phyloP scores from a whole-genome alignment of 2,888 invertebrate species.

The Aproaerema taeniolella region DNA sequence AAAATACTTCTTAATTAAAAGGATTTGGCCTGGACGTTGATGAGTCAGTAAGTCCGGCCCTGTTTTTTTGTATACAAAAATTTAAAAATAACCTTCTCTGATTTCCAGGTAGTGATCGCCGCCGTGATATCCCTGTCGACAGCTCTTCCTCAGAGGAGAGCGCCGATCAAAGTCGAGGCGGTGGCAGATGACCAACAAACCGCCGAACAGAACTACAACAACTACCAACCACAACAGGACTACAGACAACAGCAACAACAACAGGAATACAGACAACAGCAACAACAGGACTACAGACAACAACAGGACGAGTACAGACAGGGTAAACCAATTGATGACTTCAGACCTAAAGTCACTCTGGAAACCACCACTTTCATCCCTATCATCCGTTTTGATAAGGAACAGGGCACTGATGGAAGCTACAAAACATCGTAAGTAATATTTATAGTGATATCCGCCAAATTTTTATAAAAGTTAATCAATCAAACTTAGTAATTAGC shows the following conservation, averaged over 20 bases:
- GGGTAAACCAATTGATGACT: slow-evolving; percentile 54
- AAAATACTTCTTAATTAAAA: no score
- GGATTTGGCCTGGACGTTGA: no score
- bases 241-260: slow-evolving; percentile 41
- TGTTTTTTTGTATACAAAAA: no score
- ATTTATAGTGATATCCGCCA: no score
- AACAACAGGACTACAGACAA: slow-evolving; percentile 39
- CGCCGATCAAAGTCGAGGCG: slow-evolving; percentile 37
- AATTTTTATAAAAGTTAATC: background rate
- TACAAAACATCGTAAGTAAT: slow-evolving; percentile 85
- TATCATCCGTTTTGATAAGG: slow-evolving; percentile 88
- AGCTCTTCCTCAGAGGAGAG: slow-evolving; percentile 66
- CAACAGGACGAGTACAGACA: slow-evolving; percentile 40
- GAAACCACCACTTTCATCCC: slow-evolving; percentile 87
- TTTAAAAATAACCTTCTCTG: background rate
- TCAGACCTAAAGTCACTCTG: slow-evolving; percentile 58
- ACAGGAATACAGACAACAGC: slow-evolving; percentile 38
- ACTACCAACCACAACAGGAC: slow-evolving; percentile 36
- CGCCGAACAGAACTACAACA: slow-evolving; percentile 49
- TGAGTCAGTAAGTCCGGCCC: no score
- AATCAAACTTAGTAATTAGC: background rate
- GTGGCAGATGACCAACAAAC: slow-evolving; percentile 47
- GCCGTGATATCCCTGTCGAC: slow-evolving; percentile 54
- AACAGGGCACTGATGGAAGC: slow-evolving; percentile 89
- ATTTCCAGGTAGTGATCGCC: slow-evolving; percentile 37